A percentile compares a stretch with the other conserved stretches of the same genome.
These are phyloP conservation scores for Musca domestica DNA, from an alignment of 1,140 invertebrate species.

Conservation along the genomic window DNA sequence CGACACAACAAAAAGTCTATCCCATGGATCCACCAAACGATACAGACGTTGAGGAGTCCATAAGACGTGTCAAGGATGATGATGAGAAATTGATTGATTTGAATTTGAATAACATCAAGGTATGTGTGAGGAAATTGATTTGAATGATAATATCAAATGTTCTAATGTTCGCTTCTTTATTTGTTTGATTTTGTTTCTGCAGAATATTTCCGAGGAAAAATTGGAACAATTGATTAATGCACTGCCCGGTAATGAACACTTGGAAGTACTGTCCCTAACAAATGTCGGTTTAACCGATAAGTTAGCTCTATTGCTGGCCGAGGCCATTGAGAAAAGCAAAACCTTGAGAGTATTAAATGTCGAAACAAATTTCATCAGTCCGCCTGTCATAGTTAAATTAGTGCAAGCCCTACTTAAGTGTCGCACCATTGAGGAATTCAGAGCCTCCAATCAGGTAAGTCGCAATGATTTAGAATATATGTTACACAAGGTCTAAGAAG, in stretches of 20 bases:
- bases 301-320: conserved; percentile 77
- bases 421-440: conserved; percentile 86
- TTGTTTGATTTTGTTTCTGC: conserved; percentile 45
- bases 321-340: conserved; percentile 82
- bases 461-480: neutral
- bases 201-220: conserved; percentile 97
- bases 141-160: neutral
- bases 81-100: conserved; percentile 83
- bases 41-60: conserved; percentile 88
- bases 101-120: conserved; percentile 98
- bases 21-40: conserved; percentile 91
- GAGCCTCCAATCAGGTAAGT: conserved; percentile 91
- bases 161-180: neutral
- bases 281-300: conserved; percentile 91
- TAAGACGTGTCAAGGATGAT: conserved; percentile 84
- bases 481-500: neutral
- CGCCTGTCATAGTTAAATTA: conserved; percentile 77
- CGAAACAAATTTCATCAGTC: conserved; percentile 95
- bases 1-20: conserved; percentile 85
- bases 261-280: conserved; percentile 88
- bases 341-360: conserved; percentile 88
- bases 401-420: conserved; percentile 82
- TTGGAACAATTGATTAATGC: conserved; percentile 87
- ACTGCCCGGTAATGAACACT: conserved; percentile 83
- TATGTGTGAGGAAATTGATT: conserved; percentile 43